phyloP scores from a whole-genome alignment of 2,888 invertebrate genomes.

The Itoplectis maculator region DNA sequence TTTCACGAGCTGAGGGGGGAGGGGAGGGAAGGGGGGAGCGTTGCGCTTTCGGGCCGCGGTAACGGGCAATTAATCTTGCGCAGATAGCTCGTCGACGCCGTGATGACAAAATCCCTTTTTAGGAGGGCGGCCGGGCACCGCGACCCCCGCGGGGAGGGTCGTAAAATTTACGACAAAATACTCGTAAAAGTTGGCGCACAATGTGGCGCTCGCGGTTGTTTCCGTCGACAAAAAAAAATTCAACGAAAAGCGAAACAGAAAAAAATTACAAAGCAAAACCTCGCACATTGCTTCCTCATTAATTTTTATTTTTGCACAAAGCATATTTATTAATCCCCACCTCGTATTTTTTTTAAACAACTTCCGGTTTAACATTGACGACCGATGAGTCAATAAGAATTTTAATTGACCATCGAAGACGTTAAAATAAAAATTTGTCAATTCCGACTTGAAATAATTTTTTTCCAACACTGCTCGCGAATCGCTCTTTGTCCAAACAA shows the following conservation, averaged over 20 bases:
- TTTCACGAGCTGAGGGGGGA: conserved; percentile 30
- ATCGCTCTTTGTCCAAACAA: neutral
- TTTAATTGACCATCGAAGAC: too few species aligned
- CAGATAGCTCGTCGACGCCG: conserved; percentile 32
- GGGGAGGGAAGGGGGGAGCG: too few species aligned
- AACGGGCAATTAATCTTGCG: conserved; percentile 46
- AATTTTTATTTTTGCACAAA: too few species aligned
- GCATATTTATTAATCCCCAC: too few species aligned
- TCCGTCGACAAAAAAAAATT: neutral
- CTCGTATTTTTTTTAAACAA: too few species aligned
- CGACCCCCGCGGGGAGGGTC: neutral
- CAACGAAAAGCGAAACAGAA: neutral
- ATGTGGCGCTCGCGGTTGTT: conserved; percentile 2
- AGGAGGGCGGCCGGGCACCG: neutral
- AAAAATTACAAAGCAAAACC: neutral
- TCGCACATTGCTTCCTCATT: too few species aligned
- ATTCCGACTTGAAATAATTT: too few species aligned
- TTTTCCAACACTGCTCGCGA: neutral
- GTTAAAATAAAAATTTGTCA: too few species aligned
- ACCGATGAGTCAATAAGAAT: too few species aligned
- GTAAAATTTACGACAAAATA: conserved; percentile 47
- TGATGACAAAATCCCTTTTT: conserved; percentile 34
- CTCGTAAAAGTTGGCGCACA: conserved; percentile 28
- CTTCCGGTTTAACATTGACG: too few species aligned
- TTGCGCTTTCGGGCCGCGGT: neutral